A percentile compares a stretch with the other conserved stretches of the same genome.
phyloP scores from a whole-genome alignment of 1,140 invertebrate species.

The Octopus sinensis region DNA sequence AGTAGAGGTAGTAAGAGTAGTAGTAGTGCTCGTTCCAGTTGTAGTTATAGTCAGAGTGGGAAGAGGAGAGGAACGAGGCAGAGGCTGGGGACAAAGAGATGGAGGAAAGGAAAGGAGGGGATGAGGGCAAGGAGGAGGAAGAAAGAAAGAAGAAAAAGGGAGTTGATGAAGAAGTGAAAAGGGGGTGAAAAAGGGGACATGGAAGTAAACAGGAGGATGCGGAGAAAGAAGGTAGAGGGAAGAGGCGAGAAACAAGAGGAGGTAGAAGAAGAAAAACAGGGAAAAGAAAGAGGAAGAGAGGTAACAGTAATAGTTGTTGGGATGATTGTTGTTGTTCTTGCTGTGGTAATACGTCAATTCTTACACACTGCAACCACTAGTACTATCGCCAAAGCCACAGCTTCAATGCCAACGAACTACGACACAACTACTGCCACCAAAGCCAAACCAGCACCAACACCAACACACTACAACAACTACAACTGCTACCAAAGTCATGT shows the following conservation, averaged over 20 bases:
- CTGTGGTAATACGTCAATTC: too few relatives aligned
- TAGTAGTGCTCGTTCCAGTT: too few relatives aligned
- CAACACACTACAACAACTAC: too few relatives aligned
- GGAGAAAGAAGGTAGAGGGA: background rate
- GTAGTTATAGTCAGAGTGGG: background rate
- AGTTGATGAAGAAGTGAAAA: conserved; percentile 3
- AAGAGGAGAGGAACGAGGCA: background rate
- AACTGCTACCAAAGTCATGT: too few relatives aligned
- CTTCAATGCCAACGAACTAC: too few relatives aligned
- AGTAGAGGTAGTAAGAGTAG: too few relatives aligned
- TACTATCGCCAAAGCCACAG: too few relatives aligned
- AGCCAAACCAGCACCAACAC: too few relatives aligned
- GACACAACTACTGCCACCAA: too few relatives aligned
- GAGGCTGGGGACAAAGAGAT: background rate
- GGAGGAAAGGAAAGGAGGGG: background rate
- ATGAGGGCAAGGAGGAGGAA: background rate
- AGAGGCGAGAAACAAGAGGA: background rate
- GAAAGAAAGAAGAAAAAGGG: background rate
- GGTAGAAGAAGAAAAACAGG: background rate
- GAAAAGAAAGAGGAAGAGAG: background rate
- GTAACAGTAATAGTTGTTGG: background rate
- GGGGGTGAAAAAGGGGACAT: background rate
- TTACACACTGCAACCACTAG: too few relatives aligned
- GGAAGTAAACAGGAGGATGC: background rate
- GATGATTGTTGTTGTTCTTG: too few relatives aligned